Evolutionary conservation across 1,140 invertebrate species (phyloP).

Genomic region (Lepidurus apus): DNA sequence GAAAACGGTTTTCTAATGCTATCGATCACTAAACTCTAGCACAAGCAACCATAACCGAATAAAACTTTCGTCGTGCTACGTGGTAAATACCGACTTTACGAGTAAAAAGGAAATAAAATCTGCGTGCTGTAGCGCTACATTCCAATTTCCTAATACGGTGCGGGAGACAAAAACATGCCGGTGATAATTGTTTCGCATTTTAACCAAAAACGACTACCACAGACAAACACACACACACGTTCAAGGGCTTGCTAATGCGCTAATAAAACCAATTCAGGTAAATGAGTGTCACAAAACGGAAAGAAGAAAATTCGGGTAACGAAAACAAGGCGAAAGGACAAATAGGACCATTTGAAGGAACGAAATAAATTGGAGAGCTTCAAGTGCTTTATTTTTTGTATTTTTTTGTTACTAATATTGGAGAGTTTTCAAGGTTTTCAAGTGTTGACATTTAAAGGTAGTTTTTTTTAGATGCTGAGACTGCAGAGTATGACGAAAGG

Average conservation of each 20-base stretch:
- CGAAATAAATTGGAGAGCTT: not conserved
- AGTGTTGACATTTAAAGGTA: too few relatives aligned
- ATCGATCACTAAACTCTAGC: not conserved
- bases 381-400: too few relatives aligned
- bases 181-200: not conserved
- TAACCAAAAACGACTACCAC: not conserved
- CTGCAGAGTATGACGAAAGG: too few relatives aligned
- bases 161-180: not conserved
- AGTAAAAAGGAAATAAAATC: not conserved
- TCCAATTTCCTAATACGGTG: not conserved
- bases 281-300: not conserved
- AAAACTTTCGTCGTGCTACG: not conserved
- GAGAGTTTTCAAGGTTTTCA: too few relatives aligned
- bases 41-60: not conserved
- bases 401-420: too few relatives aligned
- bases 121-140: not conserved
- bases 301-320: not conserved
- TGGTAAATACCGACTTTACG: too few relatives aligned
- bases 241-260: conserved; percentile 1
- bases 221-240: not conserved
- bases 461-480: too few relatives aligned
- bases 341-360: not conserved
- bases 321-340: not conserved
- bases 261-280: not conserved
- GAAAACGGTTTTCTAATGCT: not conserved